Conservation (phyloP, 2,888 invertebrate genomes). For the Hypomecis atomaria region DNA sequence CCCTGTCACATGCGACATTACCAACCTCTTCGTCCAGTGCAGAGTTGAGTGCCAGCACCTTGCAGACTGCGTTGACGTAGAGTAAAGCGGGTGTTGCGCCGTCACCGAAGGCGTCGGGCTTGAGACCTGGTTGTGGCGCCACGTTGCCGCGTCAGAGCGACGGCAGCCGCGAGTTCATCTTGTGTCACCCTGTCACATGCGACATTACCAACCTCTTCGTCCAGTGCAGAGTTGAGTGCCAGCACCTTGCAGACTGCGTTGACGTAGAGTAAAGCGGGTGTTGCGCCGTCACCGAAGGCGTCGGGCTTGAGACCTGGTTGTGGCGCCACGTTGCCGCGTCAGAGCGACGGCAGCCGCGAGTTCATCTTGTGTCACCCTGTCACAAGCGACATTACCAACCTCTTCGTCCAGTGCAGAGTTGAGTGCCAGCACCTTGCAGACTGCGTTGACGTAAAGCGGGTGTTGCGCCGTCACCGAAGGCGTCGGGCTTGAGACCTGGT, state of each 20-base stretch:
- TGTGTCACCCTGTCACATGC: too few relatives aligned
- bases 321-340: conserved; percentile 55
- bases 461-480: conserved; percentile 65
- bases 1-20: too few relatives aligned
- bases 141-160: too few relatives aligned
- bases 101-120: neutral
- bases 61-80: too few relatives aligned
- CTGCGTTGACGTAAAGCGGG: conserved; percentile 97
- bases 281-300: conserved; percentile 52
- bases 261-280: conserved; percentile 94
- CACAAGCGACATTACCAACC: too few relatives aligned
- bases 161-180: too few relatives aligned
- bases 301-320: too few relatives aligned
- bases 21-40: conserved; percentile 87
- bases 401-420: conserved; percentile 87
- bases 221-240: conserved; percentile 86
- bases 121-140: too few relatives aligned
- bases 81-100: conserved; percentile 89
- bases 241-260: conserved; percentile 94
- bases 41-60: conserved; percentile 87
- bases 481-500: too few relatives aligned
- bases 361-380: conserved; percentile 81
- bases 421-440: conserved; percentile 88
- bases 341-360: conserved; percentile 64
- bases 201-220: conserved; percentile 82